phyloP scores from a whole-genome alignment of 2,888 invertebrate species.

The Stictocephala bisonia region DNA sequence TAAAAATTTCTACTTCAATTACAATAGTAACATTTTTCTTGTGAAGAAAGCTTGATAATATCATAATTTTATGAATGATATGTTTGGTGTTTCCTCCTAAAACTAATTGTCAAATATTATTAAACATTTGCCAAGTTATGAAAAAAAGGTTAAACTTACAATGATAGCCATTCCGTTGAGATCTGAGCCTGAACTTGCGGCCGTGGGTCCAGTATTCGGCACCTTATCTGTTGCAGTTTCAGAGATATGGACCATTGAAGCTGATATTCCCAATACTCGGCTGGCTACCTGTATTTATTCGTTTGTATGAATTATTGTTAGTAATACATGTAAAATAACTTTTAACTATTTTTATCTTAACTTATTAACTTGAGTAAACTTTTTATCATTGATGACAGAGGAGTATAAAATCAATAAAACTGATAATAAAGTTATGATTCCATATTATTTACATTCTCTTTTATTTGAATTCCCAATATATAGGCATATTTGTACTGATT shows the following conservation, averaged over 20 bases:
- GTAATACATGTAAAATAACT: not conserved
- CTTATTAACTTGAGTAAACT: not conserved
- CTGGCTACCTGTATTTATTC: slow-evolving; percentile 73
- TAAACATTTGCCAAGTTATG: too few relatives aligned
- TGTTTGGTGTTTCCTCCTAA: too few relatives aligned
- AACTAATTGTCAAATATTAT: too few relatives aligned
- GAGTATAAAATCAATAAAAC: not conserved
- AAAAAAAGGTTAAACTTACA: slow-evolving; percentile 63
- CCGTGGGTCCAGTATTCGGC: slow-evolving; percentile 90
- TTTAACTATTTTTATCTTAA: not conserved
- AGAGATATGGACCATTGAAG: slow-evolving; percentile 80
- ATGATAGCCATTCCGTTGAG: slow-evolving; percentile 92
- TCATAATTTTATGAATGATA: too few relatives aligned
- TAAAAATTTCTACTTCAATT: too few relatives aligned
- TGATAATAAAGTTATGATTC: not conserved
- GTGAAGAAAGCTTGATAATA: too few relatives aligned
- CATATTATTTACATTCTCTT: not conserved
- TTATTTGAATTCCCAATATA: too few relatives aligned
- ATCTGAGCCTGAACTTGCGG: slow-evolving; percentile 90
- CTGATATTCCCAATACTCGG: slow-evolving; percentile 75
- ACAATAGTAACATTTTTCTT: too few relatives aligned
- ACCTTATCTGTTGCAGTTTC: slow-evolving; percentile 92
- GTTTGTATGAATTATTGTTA: not conserved
- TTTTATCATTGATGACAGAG: not conserved
- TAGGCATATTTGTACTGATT: too few relatives aligned